phyloP scores from a whole-genome alignment of 2,888 invertebrate species.

The Orchesella flavescens region DNA sequence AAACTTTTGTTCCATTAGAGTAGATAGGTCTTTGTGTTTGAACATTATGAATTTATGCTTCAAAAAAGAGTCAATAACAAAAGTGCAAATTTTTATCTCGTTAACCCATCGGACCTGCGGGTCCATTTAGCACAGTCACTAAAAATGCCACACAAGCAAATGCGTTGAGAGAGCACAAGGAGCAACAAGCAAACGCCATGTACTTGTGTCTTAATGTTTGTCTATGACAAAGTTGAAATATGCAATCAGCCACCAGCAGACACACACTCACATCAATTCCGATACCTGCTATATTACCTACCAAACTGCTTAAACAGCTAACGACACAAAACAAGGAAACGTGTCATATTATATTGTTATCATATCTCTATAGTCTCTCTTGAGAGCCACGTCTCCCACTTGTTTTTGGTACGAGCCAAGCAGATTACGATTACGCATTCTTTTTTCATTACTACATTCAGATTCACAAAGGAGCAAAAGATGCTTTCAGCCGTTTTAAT shows the following conservation, averaged over 20 bases:
- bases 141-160: conserved; percentile 47
- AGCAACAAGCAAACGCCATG: conserved; percentile 60
- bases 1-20: too few relatives aligned
- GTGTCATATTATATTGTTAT: conserved; percentile 65
- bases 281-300: neutral
- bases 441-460: conserved; percentile 63
- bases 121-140: neutral
- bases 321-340: conserved; percentile 15
- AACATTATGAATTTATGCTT: too few relatives aligned
- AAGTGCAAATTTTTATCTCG: too few relatives aligned
- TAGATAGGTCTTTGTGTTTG: too few relatives aligned
- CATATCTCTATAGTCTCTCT: conserved; percentile 59
- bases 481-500: conserved; percentile 34
- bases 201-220: conserved; percentile 60
- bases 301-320: neutral
- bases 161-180: conserved; percentile 12
- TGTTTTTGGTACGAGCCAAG: conserved; percentile 66
- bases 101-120: too few relatives aligned
- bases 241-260: conserved; percentile 22
- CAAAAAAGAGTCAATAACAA: too few relatives aligned
- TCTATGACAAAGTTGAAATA: conserved; percentile 54
- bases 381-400: conserved; percentile 8
- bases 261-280: neutral
- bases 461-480: conserved; percentile 13
- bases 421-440: conserved; percentile 64